Base-by-base conservation (phyloP, 2,888 invertebrate species). In the Drosophila lutescens region DNA sequence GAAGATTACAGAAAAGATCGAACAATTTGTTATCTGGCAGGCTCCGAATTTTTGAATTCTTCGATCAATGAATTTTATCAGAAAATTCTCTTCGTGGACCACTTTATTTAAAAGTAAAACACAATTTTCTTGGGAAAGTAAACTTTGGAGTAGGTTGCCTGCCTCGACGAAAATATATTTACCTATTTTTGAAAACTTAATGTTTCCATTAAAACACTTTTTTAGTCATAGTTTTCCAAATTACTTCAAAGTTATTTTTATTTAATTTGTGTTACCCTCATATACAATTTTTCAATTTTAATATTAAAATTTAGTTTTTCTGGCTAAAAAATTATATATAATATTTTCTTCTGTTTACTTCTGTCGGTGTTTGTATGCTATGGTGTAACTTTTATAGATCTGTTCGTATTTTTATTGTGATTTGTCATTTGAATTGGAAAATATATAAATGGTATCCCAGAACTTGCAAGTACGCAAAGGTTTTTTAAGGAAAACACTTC, bases 251-350 rank as follows among this genome's bases (percentile, higher is more conserved):
- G 63, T 63, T 71, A 13, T 40, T n/a, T 57, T 77, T 75, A 70
- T 80, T 77, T 67, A 26, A 63, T 71, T 74, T 61, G 13, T 50
- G n/a, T 50, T 58, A 20, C 34, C 51, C 40, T 47, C 49, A 60
- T 60, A 34, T 54, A 59, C 67, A 59, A 32, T 50, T 62, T 30
- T 50, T 73, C 17, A 53, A 50, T 79, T 65, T 62, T 26, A 63
- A 62, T 59, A 40, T 66, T 60, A 40, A 74, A 79, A 84, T 71
- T 76, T 70, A 13, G n/a, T 57, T 49, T 69, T 69, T 80, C 60
- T 66, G 72, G 60, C 65, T 83, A 75, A 80, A 80, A 79, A 80
- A 80, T 78, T 80, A 67, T 77, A 82, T 83, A 23, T 40, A 26
- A 60, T 74, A 0, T 43, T 69, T 20, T 20, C 20, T 20, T 68